Evolutionary conservation across 64 coral and sea anemone genomes (phyloP), one percentile per base, ranked within the genome.

Genomic region (Montipora sp.): DNA sequence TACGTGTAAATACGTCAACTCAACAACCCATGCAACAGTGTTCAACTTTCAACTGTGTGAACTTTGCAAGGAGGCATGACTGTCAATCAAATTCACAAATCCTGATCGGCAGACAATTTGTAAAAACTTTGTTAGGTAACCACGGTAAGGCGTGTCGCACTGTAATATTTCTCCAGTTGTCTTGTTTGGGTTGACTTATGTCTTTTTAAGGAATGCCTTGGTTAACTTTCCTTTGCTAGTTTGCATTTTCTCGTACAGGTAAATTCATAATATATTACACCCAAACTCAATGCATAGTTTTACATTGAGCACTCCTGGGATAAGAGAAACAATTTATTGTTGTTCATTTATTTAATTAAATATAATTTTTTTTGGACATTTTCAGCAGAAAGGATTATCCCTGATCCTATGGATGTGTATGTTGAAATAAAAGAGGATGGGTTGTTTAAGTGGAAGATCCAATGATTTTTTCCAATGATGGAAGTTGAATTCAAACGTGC

Each of bases 121-220:
- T 36, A 36, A 36, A 36, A 36, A 36, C 36, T 36, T 36, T 36
- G 36, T 36, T 36, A 36, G 36, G 36, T 36, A 36, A 36, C 36
- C 36, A 36, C 36, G 27, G 27, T 27, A 27, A 27, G 27, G 27
- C 27, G 27, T 27, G 27, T 27, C 2, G 36, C 36, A 36, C 36
- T 36, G 36, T 36, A 69, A 69, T 13, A 69, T 69, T 69, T 69
- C 66, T 16, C 66, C 66, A 11, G 66, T 69, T 69, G 66, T 69
- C 66, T 69, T 69, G 66, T 69, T 69, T 69, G 66, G 66, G 66
- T 69, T 69, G 66, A 69, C 66, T 69, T 69, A 69, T 69, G 66
- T 69, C 36, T 36, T 69, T 69, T 18, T 69, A 69, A 69, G 66
- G 3, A n/a, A 69, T 69, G 66, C 66, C 66, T 69, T 69, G 66